A percentile compares a stretch with the other conserved stretches of the same genome.
Evolutionary conservation across 2,797 vertebrate species (phyloP).

Genomic region (Melanotaenia parkinsoni): DNA sequence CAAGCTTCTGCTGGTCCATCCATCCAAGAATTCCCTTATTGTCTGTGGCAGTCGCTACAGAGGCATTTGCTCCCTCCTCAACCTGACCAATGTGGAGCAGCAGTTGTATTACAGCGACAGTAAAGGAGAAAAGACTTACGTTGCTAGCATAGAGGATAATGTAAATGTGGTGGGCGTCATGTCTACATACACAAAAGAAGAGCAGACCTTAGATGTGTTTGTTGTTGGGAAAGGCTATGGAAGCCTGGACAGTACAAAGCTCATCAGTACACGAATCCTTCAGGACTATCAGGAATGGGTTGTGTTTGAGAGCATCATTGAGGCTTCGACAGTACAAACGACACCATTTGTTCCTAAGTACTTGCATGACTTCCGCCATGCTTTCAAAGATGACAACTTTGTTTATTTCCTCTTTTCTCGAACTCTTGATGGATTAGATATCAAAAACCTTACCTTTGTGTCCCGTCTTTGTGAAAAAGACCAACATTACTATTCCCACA

Average conservation of each 20-base stretch:
- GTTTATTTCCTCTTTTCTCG: constrained; percentile 96
- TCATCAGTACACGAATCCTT: constrained; percentile 96
- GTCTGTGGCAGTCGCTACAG: constrained; percentile 94
- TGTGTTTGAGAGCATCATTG: constrained; percentile 92
- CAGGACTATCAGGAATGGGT: constrained; percentile 86
- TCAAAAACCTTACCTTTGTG: constrained; percentile 89
- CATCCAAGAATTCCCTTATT: constrained; percentile 81
- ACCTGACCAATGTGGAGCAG: constrained; percentile 86
- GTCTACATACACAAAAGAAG: constrained; percentile 75
- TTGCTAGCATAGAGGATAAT: constrained; percentile 92
- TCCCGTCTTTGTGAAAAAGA: constrained; percentile 92
- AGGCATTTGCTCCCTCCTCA: constrained; percentile 92
- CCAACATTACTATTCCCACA: constrained; percentile 91
- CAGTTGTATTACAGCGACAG: constrained; percentile 89
- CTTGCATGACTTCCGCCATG: constrained; percentile 89
- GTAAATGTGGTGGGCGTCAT: constrained; percentile 94
- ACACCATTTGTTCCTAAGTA: constrained; percentile 88
- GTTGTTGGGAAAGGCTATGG: constrained; percentile 96
- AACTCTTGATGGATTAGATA: constrained; percentile 84
- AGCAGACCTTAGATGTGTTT: constrained; percentile 79
- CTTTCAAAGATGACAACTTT: constrained; percentile 88
- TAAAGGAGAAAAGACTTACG: constrained; percentile 94
- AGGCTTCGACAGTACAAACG: constrained; percentile 91
- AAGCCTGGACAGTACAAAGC: constrained; percentile 90
- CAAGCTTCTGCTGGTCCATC: constrained; percentile 92